Evolutionary conservation across 2,888 invertebrate species (phyloP).

Genomic region (Arrhopalites spinosus): DNA sequence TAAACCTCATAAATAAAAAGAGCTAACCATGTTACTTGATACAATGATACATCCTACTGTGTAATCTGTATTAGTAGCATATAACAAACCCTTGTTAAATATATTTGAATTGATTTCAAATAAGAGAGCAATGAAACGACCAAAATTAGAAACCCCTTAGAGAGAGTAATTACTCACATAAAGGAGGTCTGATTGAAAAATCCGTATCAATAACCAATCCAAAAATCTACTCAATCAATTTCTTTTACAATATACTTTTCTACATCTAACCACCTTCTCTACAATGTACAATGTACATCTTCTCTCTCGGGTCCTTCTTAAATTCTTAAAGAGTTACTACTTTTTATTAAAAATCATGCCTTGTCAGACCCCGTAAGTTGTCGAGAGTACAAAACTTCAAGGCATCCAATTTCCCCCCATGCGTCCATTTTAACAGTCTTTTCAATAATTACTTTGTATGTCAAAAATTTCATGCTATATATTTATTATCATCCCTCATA

Average conservation of each 20-base stretch:
- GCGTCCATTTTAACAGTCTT: background rate
- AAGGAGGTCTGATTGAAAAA: background rate
- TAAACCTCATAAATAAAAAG: constrained; percentile 6
- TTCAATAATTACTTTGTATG: background rate
- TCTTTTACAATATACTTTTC: background rate
- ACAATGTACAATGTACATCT: background rate
- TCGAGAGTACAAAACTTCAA: no score
- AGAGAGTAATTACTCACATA: constrained; percentile 19
- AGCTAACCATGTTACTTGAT: background rate
- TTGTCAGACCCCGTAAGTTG: no score
- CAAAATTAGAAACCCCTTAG: constrained; percentile 23
- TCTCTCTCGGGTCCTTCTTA: background rate
- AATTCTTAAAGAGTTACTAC: no score
- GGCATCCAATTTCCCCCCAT: no score
- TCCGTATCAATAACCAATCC: background rate
- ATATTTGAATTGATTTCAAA: constrained; percentile 15
- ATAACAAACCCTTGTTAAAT: constrained; percentile 2
- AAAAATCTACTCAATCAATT: constrained; percentile 5
- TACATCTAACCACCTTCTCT: background rate
- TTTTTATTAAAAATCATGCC: no score
- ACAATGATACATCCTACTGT: background rate
- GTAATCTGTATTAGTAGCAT: no score
- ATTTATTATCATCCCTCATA: background rate
- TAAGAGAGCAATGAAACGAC: background rate
- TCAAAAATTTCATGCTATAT: background rate